A percentile compares a stretch with the other conserved stretches of the same genome.
phyloP scores from a whole-genome alignment of 2,113 vertebrate species.

The Bothrops jararaca region DNA sequence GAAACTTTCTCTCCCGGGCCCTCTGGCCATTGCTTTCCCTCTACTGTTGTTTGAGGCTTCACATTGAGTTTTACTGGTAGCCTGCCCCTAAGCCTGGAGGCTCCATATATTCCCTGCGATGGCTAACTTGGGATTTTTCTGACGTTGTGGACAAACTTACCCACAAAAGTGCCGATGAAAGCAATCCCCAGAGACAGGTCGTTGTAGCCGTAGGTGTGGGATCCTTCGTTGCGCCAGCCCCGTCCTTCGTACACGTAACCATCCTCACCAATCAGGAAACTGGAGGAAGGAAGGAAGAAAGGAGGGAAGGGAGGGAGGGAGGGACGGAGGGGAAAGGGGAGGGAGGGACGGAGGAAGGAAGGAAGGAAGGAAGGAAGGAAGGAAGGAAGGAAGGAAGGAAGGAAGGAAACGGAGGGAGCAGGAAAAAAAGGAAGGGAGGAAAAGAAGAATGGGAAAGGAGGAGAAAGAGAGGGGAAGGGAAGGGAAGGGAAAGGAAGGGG shows the following conservation, averaged over 20 bases:
- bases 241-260: conserved; percentile 77
- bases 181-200: conserved; percentile 73
- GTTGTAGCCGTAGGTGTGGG: conserved; percentile 73
- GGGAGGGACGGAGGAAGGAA: neutral
- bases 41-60: too few species aligned
- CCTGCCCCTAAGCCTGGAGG: neutral
- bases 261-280: conserved; percentile 75
- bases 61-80: neutral
- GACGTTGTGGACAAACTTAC: conserved; percentile 56
- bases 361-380: neutral
- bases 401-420: too few species aligned
- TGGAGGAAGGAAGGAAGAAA: conserved; percentile 39
- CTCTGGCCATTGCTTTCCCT: too few species aligned
- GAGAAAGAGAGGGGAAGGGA: too few species aligned
- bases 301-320: neutral
- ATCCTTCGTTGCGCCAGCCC: conserved; percentile 74
- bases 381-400: neutral
- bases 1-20: too few species aligned
- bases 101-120: neutral
- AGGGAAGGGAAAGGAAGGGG: too few species aligned
- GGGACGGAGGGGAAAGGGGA: too few species aligned
- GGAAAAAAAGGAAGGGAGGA: neutral
- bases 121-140: neutral
- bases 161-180: conserved; percentile 75
- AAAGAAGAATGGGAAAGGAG: too few species aligned